Conservation (phyloP, 2,113 vertebrate genomes). For the Loxodonta africana region DNA sequence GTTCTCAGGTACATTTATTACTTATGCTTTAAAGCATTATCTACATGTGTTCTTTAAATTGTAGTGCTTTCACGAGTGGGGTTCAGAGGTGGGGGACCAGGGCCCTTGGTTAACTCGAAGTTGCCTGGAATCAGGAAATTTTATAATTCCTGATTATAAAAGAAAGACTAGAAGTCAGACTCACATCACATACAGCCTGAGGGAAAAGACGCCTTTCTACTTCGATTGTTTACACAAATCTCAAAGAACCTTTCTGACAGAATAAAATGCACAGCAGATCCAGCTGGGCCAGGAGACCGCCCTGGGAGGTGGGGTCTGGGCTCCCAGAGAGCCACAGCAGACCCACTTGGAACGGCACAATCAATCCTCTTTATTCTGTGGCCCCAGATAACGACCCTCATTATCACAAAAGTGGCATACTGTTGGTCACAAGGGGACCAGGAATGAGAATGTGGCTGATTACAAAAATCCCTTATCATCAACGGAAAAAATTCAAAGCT, state of each 20-base stretch:
- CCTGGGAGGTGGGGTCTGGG: rapidly evolving
- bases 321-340: background rate
- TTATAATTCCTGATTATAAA: constrained; percentile 38
- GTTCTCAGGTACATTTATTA: constrained; percentile 61
- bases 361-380: constrained; percentile 35
- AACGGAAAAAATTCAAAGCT: constrained; percentile 36
- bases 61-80: constrained; percentile 38
- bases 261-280: constrained; percentile 50
- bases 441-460: constrained; percentile 1
- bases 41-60: constrained; percentile 53
- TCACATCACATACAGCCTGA: background rate
- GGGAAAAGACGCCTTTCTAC: constrained; percentile 33
- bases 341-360: background rate
- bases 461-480: constrained; percentile 53
- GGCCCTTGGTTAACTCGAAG: constrained; percentile 49
- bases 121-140: background rate
- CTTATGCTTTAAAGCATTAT: constrained; percentile 54
- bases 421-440: constrained; percentile 20
- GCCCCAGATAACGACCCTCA: background rate
- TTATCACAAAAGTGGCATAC: constrained; percentile 32
- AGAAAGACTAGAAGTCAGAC: constrained; percentile 27
- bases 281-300: background rate
- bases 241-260: constrained; percentile 18
- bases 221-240: constrained; percentile 32
- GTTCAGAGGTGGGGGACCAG: background rate